Conservation (phyloP, 2,797 vertebrate species). For the Sebastes paucispinis region DNA sequence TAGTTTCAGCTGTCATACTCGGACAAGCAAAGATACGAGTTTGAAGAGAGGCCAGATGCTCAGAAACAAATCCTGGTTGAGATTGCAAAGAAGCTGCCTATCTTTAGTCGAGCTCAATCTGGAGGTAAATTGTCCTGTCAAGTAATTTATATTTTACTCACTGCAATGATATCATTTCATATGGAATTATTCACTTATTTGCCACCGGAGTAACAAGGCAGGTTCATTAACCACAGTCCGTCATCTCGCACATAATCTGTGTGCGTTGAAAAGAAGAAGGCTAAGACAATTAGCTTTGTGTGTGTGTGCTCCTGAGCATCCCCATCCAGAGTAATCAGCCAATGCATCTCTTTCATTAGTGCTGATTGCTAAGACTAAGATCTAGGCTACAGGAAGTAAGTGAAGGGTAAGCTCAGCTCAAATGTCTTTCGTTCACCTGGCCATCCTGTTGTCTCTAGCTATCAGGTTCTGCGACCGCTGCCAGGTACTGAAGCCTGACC, state of each 20-base stretch:
- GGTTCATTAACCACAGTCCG: not conserved
- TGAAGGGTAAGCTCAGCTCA: constrained; percentile 63
- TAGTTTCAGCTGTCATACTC: constrained; percentile 94
- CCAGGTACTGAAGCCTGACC: constrained; percentile 97
- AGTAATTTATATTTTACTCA: not conserved
- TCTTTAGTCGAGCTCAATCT: constrained; percentile 90
- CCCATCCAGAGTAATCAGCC: constrained; percentile 51
- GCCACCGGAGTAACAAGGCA: not conserved
- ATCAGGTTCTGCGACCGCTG: constrained; percentile 97
- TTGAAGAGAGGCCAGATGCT: constrained; percentile 91
- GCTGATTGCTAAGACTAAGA: constrained; percentile 61
- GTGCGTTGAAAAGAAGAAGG: constrained; percentile 43
- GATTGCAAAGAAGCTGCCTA: constrained; percentile 91
- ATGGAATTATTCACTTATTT: not conserved
- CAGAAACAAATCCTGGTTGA: constrained; percentile 94
- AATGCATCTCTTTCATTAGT: constrained; percentile 66
- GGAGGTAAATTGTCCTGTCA: constrained; percentile 83
- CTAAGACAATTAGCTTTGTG: constrained; percentile 35
- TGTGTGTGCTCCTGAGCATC: constrained; percentile 28
- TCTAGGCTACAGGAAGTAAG: constrained; percentile 60
- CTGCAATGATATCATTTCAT: not conserved
- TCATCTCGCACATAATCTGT: constrained; percentile 25
- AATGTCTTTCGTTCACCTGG: constrained; percentile 62
- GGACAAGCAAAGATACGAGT: constrained; percentile 94
- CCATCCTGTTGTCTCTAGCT: constrained; percentile 81